Conservation (phyloP, 1,140 invertebrate genomes). For the Eumaeus atala region DNA sequence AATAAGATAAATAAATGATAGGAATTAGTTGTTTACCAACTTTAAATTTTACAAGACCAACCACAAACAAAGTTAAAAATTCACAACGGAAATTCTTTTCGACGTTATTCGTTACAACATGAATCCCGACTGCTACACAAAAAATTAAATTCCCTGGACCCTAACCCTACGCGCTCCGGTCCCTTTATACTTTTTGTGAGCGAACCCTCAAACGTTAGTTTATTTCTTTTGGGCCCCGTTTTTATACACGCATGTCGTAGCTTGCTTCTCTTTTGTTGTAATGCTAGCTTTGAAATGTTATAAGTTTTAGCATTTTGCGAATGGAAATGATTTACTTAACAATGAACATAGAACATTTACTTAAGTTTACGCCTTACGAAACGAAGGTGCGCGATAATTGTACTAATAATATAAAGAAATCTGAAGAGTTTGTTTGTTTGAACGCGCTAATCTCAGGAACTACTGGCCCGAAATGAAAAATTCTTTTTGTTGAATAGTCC, state of each 20-base stretch:
- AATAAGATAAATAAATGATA: no score
- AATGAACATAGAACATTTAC: no score
- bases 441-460: no score
- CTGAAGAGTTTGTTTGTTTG: no score
- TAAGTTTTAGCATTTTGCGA: no score
- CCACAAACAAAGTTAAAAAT: neutral
- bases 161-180: conserved; percentile 32
- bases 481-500: no score
- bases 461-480: no score
- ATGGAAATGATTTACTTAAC: no score
- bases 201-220: conserved; percentile 30
- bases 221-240: conserved; percentile 33
- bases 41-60: neutral
- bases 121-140: conserved; percentile 22
- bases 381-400: no score
- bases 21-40: neutral
- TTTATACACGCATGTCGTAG: conserved; percentile 19
- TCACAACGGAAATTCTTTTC: neutral
- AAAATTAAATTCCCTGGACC: conserved; percentile 24
- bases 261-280: conserved; percentile 10
- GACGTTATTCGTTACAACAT: conserved; percentile 1
- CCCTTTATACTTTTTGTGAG: conserved; percentile 51
- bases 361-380: no score
- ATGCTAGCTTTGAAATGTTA: conserved; percentile 8
- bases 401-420: no score